Evolutionary conservation across 2,113 vertebrate genomes (phyloP).

Genomic region (Chionodraco myersi): DNA sequence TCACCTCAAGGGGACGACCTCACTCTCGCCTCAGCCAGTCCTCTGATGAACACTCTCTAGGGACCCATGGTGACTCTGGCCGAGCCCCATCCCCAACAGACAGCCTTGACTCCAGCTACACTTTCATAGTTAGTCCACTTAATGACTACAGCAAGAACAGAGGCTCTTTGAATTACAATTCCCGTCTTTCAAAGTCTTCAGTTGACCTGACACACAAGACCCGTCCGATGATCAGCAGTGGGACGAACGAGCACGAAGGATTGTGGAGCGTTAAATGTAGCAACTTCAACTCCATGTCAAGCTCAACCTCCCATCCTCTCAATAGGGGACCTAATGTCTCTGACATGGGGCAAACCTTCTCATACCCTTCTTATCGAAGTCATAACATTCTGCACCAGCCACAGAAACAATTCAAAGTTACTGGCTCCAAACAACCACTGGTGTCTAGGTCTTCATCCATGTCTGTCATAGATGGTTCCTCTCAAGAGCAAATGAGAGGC

Average conservation of each 20-base stretch:
- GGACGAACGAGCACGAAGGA: constrained; percentile 45
- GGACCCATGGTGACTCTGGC: constrained; percentile 64
- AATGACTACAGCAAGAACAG: constrained; percentile 60
- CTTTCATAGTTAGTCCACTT: constrained; percentile 82
- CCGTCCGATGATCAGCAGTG: constrained; percentile 59
- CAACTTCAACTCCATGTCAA: constrained; percentile 42
- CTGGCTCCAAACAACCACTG: constrained; percentile 35
- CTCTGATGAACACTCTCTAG: constrained; percentile 76
- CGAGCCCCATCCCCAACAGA: constrained; percentile 79
- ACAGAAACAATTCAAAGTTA: constrained; percentile 24
- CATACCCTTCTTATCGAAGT: constrained; percentile 37
- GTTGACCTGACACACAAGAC: constrained; percentile 77
- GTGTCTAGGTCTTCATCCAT: constrained; percentile 73
- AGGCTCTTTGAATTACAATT: constrained; percentile 62
- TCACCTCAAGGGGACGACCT: constrained; percentile 66
- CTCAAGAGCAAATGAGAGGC: constrained; percentile 57
- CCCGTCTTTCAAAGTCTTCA: constrained; percentile 79
- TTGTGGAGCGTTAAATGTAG: constrained; percentile 49
- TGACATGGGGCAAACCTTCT: constrained; percentile 38
- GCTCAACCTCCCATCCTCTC: constrained; percentile 35
- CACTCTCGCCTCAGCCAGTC: constrained; percentile 75
- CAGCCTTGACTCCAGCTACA: constrained; percentile 85
- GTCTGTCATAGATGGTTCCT: constrained; percentile 73
- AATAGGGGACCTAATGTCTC: constrained; percentile 9
- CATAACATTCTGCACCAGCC: constrained; percentile 38